Evolutionary conservation across 2,797 vertebrate genomes (phyloP), one percentile per base, ranked within the genome.

Genomic region (Chrosomus eos): DNA sequence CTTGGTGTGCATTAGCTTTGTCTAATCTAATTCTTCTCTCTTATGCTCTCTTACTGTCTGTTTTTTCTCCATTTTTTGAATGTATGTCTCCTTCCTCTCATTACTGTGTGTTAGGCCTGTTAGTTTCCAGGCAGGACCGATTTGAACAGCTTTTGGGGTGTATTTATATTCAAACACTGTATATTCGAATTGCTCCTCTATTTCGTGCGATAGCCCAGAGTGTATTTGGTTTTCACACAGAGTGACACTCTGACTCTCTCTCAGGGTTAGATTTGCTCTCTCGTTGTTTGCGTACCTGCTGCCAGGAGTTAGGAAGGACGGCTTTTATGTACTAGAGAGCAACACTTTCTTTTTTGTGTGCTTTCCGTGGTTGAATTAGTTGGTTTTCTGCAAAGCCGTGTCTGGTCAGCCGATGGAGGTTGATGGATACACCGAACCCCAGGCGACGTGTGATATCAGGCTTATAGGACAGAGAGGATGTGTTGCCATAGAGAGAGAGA

Each of bases 61-160:
- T 74, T 48, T 64, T 26, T 10, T 58, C 51, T 60, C 55, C 1
- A 1, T 45, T 82, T 90, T 88, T 79, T 48, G 21, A 21, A 31
- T 48, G 23, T n/a, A 36, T 79, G n/a, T 28, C 38, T n/a, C 5
- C 6, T 23, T 18, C 33, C 14, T 60, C 55, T 36, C 10, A 0
- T 51, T 26, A 19, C 33, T 26, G 62, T 75, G 43, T n/a, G n/a
- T 31, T 45, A 43, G 51, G 4, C 19, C 26, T 60, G 13, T 70
- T 84, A 13, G 48, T 71, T 84, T 77, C 64, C 16, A 36, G 19
- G 55, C n/a, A 19, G 26, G 89, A 93, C 91, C 86, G 89, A 93
- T 95, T 94, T 94, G 92, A 89, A 92, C 93, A 94, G 93, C 93
- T 93, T 93, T 93, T 87, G 87, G 90, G 91, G 86, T 92, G 88